phyloP scores from a whole-genome alignment of 2,888 invertebrate genomes.

The Gryllus longicercus region DNA sequence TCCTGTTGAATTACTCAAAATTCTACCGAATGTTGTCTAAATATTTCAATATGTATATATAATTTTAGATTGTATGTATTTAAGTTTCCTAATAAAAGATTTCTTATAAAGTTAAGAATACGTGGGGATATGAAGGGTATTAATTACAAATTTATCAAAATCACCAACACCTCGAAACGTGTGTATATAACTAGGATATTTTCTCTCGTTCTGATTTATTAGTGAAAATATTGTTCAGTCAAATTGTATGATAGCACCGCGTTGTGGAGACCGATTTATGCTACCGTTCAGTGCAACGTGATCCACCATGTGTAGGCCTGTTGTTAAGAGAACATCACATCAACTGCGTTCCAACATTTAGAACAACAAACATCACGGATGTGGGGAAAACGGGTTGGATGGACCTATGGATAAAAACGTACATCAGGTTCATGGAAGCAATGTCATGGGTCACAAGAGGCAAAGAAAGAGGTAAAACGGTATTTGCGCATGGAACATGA shows the following conservation, averaged over 20 bases:
- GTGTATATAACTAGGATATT: slow-evolving; percentile 11
- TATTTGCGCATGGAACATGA: neutral
- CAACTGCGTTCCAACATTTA: slow-evolving; percentile 11
- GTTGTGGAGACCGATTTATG: slow-evolving; percentile 1
- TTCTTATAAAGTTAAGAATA: slow-evolving; percentile 3
- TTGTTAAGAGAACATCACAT: slow-evolving; percentile 11
- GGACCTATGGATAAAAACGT: neutral
- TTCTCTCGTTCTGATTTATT: neutral
- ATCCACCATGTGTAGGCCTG: slow-evolving; percentile 17
- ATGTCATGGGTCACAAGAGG: neutral
- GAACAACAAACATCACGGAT: neutral
- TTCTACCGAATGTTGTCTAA: neutral
- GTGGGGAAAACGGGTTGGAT: neutral
- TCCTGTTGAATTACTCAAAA: neutral
- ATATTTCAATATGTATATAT: slow-evolving; percentile 8
- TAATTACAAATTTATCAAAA: slow-evolving; percentile 17
- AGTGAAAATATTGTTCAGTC: slow-evolving; percentile 10
- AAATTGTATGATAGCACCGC: slow-evolving; percentile 11
- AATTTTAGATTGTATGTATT: slow-evolving; percentile 11
- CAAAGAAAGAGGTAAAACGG: neutral
- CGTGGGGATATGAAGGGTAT: neutral
- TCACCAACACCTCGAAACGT: slow-evolving; percentile 6
- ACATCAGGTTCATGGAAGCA: neutral
- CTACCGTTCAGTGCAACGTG: neutral
- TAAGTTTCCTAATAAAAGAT: slow-evolving; percentile 1